phyloP scores from a whole-genome alignment of 2,888 invertebrate species.

The Tribolium freemani region DNA sequence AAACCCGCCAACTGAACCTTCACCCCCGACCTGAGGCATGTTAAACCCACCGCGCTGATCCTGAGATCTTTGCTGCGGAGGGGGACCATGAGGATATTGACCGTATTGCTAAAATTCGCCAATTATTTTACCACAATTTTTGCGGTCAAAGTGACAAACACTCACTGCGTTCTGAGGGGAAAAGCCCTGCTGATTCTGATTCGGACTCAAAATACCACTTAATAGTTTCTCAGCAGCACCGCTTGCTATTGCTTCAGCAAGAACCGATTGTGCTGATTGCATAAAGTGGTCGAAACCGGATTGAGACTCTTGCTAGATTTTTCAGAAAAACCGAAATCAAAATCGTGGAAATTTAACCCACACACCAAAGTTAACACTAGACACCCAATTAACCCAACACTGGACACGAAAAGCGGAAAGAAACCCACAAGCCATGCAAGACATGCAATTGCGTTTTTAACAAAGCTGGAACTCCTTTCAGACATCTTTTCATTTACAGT shows the following conservation, averaged over 20 bases:
- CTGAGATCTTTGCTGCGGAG: conserved; percentile 48
- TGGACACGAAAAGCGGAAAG: not conserved
- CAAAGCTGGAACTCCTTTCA: not conserved
- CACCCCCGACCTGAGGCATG: conserved; percentile 52
- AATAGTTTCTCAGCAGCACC: conserved; percentile 65
- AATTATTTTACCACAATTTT: not conserved
- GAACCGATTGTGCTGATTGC: conserved; percentile 64
- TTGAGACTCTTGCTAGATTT: conserved; percentile 46
- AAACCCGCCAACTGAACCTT: conserved; percentile 62
- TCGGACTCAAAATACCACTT: conserved; percentile 56
- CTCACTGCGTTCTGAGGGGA: conserved; percentile 60
- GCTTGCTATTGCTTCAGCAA: conserved; percentile 66
- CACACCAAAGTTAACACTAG: conserved; percentile 10
- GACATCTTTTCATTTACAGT: not conserved
- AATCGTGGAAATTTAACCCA: not conserved
- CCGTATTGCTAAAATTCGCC: conserved; percentile 56
- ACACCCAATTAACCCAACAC: not conserved
- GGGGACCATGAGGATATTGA: conserved; percentile 56
- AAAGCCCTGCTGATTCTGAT: conserved; percentile 55
- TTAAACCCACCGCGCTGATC: conserved; percentile 40
- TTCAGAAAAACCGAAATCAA: not conserved
- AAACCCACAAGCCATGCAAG: not conserved
- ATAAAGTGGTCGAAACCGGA: conserved; percentile 63
- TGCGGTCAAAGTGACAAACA: conserved; percentile 4
- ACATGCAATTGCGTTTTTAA: not conserved